These are phyloP conservation scores for Ctena decussata DNA, from an alignment of 2,888 invertebrate species.

Conservation along the genomic window DNA sequence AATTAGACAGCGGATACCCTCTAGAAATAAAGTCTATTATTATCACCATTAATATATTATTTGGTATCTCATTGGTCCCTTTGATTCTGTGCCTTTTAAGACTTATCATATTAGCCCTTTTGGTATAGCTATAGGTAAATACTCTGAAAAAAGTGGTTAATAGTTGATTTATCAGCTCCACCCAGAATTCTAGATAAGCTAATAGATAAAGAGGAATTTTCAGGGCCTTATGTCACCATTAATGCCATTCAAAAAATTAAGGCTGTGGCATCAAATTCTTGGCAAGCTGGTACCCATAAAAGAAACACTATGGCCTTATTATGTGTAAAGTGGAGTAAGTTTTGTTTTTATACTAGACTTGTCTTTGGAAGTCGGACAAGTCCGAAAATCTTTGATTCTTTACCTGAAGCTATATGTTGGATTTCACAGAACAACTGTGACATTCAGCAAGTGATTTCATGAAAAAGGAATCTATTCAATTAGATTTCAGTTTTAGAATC, in stretches of 20 bases:
- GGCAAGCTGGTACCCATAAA: background rate
- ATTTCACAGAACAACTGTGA: background rate
- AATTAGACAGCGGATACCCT: background rate
- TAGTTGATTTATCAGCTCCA: background rate
- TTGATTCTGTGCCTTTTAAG: background rate
- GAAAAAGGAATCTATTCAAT: too few relatives aligned
- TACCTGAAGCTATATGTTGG: background rate
- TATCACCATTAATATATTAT: too few relatives aligned
- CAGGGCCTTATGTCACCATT: background rate
- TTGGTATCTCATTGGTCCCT: background rate
- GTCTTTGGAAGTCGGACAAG: background rate
- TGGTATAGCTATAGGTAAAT: background rate
- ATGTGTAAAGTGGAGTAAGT: background rate
- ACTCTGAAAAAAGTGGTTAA: background rate
- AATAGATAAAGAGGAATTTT: too few relatives aligned
- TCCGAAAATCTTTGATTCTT: background rate
- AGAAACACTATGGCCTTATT: background rate
- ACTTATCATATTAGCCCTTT: background rate
- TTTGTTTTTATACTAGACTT: too few relatives aligned
- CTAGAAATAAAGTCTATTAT: too few relatives aligned
- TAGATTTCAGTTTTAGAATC: too few relatives aligned
- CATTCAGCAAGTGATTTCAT: background rate
- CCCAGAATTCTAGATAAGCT: too few relatives aligned
- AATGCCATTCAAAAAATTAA: background rate
- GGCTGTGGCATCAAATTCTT: too few relatives aligned